These are phyloP conservation scores for Cylas formicarius DNA, from an alignment of 1,140 invertebrate species.

Conservation along the genomic window DNA sequence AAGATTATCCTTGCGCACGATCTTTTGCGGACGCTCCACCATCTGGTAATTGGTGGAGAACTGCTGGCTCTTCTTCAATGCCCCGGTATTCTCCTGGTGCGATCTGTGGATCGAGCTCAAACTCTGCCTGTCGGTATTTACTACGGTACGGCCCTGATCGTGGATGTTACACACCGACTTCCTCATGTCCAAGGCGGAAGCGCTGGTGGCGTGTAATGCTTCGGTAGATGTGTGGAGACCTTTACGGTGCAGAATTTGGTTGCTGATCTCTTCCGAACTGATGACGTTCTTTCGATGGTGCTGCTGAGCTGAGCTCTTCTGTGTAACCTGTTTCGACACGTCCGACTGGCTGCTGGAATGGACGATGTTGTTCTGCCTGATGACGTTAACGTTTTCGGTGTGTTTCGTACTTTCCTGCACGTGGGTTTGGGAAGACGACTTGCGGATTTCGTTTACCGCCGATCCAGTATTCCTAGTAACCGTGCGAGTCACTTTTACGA, in stretches of 20 bases:
- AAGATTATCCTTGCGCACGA: slow-evolving; percentile 55
- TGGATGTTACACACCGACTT: slow-evolving; percentile 72
- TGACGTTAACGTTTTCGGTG: slow-evolving; percentile 17
- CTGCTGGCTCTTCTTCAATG: slow-evolving; percentile 40
- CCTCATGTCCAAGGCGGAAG: slow-evolving; percentile 66
- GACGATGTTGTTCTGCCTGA: slow-evolving; percentile 20
- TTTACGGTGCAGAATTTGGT: slow-evolving; percentile 69
- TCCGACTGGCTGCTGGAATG: slow-evolving; percentile 21
- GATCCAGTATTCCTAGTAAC: slow-evolving; percentile 35
- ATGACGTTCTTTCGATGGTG: slow-evolving; percentile 64
- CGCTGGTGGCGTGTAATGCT: slow-evolving; percentile 47
- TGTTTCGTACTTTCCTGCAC: slow-evolving; percentile 23
- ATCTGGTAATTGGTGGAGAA: slow-evolving; percentile 42
- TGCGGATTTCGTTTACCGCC: slow-evolving; percentile 25
- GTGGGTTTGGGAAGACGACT: slow-evolving; percentile 33
- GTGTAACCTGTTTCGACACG: slow-evolving; percentile 10
- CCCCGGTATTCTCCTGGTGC: slow-evolving; percentile 42
- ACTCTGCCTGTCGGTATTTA: slow-evolving; percentile 62
- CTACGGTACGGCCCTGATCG: slow-evolving; percentile 56
- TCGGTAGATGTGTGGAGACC: slow-evolving; percentile 50
- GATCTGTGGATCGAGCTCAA: slow-evolving; percentile 67
- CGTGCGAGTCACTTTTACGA: slow-evolving; percentile 47
- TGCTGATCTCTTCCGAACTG: slow-evolving; percentile 61
- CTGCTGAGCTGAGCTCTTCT: slow-evolving; percentile 15
- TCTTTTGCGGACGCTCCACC: slow-evolving; percentile 48